phyloP scores from a whole-genome alignment of 2,888 invertebrate species.

The Quadroppia sp. region DNA sequence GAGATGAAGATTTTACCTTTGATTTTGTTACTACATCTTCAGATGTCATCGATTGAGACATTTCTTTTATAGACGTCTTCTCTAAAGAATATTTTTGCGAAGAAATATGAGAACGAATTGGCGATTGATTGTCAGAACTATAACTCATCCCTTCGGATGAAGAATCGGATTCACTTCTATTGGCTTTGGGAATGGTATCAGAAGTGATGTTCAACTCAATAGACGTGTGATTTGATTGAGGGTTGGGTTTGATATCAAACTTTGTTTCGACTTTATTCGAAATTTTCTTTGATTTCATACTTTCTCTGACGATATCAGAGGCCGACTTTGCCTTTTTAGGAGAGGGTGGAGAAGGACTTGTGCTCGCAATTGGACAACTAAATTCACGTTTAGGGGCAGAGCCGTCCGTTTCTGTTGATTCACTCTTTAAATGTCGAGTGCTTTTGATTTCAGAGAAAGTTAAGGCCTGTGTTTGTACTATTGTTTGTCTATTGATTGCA shows the following conservation, averaged over 20 bases:
- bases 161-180: background rate
- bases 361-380: slow-evolving; percentile 2
- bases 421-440: slow-evolving; percentile 1
- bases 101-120: background rate
- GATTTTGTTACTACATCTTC: slow-evolving; percentile 1
- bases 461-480: slow-evolving; percentile 5
- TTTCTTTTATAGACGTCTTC: background rate
- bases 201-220: slow-evolving; percentile 14
- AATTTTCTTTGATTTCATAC: slow-evolving; percentile 28
- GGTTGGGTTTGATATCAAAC: background rate
- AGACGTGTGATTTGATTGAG: background rate
- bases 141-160: slow-evolving; percentile 21
- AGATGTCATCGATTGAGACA: slow-evolving; percentile 10
- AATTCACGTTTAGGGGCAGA: background rate
- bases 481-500: background rate
- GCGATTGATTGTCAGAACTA: slow-evolving; percentile 3
- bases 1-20: background rate
- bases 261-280: slow-evolving; percentile 9
- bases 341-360: slow-evolving; percentile 25
- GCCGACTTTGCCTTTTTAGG: slow-evolving; percentile 35
- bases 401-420: slow-evolving; percentile 22
- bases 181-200: background rate
- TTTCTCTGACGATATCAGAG: slow-evolving; percentile 24
- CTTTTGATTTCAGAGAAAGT: slow-evolving; percentile 35
- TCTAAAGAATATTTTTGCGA: background rate